Base-by-base conservation (phyloP, 2,888 invertebrate genomes). In the Ditylenchus weischeri region DNA sequence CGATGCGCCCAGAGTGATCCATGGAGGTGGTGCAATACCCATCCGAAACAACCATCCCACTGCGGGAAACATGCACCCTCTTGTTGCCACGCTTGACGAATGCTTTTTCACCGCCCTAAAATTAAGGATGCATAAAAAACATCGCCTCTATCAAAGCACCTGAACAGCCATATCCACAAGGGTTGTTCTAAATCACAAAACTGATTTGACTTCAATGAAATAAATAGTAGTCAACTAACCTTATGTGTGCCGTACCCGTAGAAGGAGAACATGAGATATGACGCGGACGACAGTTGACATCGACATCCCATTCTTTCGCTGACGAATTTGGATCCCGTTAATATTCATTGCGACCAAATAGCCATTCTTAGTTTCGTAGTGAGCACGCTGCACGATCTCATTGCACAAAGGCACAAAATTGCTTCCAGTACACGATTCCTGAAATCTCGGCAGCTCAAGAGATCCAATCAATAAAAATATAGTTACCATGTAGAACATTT, bases 151-250 rank as follows among this genome's bases (percentile, higher is more conserved):
- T 7, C 62, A 19, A 57, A 6, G 8, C 18, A 78, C 84, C 78
- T 80, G 76, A 50, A 85, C 79, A n/a, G 82, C 80, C 76, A 84
- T 83, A 64, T 84, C 84, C 54, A 84, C 79, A 69, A 80, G 80
- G 59, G 83, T 77, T 13, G 84, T 84, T 43, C 43, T 43, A 43
- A 43, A 43, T 58, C 79, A 21, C 10, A 8, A 8, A 29, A 18
- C 6, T 21, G 11, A 54, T 18, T 54, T 5, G 18, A 18, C 18
- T 13, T 6, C 11, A 21, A 15, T 13, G 18, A 29, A 18, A 43
- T 43, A 43, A 43, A 43, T 15, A 43, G 5, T 43, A 43, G 43
- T 43, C 1, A 29, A 43, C 43, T 15, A 2, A 43, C 21, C 67
- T 62, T 6, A 85, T 72, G 43, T 79, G 78, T 2, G 84, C 74